phyloP scores from a whole-genome alignment of 1,140 invertebrate species.

The Cherax quadricarinatus region DNA sequence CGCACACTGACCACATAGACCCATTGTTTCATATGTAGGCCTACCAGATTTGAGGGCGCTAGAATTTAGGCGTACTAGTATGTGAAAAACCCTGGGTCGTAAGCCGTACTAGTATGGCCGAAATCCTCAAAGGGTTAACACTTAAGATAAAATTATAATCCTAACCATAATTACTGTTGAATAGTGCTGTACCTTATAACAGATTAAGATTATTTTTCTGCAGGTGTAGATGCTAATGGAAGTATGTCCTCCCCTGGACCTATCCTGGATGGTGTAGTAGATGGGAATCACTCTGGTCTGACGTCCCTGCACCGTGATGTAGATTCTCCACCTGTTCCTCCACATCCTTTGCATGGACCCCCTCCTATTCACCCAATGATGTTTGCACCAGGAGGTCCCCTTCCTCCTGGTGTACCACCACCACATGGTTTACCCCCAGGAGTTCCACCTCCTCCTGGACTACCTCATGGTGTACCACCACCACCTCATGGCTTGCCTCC shows the following conservation, averaged over 20 bases:
- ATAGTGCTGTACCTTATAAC: background rate
- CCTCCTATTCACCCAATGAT: slow-evolving; percentile 53
- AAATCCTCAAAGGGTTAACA: too few relatives aligned
- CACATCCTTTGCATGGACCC: slow-evolving; percentile 57
- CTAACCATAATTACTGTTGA: too few relatives aligned
- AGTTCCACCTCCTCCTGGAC: slow-evolving; percentile 48
- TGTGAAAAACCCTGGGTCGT: too few relatives aligned
- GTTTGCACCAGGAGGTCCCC: slow-evolving; percentile 43
- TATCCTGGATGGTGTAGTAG: slow-evolving; percentile 42
- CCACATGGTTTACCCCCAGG: slow-evolving; percentile 54
- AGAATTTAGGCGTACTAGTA: too few relatives aligned
- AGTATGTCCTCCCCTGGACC: slow-evolving; percentile 53
- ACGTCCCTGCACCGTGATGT: slow-evolving; percentile 26
- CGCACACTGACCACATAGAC: too few relatives aligned
- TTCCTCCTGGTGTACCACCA: slow-evolving; percentile 49
- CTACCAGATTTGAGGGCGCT: too few relatives aligned
- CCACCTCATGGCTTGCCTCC: slow-evolving; percentile 42
- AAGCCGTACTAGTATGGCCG: too few relatives aligned
- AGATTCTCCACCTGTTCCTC: slow-evolving; percentile 36
- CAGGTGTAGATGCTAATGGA: slow-evolving; percentile 70
- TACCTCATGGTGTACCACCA: slow-evolving; percentile 43
- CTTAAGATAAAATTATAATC: too few relatives aligned
- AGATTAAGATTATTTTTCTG: slow-evolving; percentile 3
- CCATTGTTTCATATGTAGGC: too few relatives aligned
- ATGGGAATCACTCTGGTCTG: slow-evolving; percentile 39